phyloP scores from a whole-genome alignment of 2,113 vertebrate species.

The Actinemys pallida region DNA sequence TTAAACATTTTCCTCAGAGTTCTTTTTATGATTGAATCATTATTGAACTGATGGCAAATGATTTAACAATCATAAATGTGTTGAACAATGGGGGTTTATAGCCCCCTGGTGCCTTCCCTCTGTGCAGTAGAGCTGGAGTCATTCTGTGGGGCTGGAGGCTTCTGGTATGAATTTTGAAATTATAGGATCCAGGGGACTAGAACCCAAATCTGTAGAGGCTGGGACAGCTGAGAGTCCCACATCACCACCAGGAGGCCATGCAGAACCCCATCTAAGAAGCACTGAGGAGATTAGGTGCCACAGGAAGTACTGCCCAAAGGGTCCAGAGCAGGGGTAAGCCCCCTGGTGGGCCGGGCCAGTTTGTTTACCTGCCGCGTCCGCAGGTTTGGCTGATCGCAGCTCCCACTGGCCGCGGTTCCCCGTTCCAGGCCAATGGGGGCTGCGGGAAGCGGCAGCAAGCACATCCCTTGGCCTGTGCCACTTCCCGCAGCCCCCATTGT shows the following conservation, averaged over 20 bases:
- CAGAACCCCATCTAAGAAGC: background rate
- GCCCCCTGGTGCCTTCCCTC: accelerated
- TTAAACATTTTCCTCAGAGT: background rate
- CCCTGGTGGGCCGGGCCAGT: no score
- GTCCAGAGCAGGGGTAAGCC: no score
- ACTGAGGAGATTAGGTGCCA: background rate
- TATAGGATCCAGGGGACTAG: background rate
- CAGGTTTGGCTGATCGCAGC: no score
- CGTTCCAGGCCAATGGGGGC: no score
- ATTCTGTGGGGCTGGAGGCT: background rate
- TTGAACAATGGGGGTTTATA: accelerated
- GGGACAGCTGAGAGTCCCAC: background rate
- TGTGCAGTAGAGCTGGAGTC: accelerated
- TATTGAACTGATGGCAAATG: background rate
- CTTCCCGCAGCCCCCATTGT: no score
- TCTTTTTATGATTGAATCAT: background rate
- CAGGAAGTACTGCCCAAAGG: background rate
- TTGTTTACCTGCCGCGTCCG: no score
- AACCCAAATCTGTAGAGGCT: background rate
- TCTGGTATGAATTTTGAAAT: background rate
- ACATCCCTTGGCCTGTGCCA: no score
- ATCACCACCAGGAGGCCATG: background rate
- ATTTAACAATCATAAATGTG: background rate
- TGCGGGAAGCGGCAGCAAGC: no score
- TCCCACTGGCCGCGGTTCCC: no score